Conservation (phyloP, 2,888 invertebrate genomes). For the Drosophila diplacantha region DNA sequence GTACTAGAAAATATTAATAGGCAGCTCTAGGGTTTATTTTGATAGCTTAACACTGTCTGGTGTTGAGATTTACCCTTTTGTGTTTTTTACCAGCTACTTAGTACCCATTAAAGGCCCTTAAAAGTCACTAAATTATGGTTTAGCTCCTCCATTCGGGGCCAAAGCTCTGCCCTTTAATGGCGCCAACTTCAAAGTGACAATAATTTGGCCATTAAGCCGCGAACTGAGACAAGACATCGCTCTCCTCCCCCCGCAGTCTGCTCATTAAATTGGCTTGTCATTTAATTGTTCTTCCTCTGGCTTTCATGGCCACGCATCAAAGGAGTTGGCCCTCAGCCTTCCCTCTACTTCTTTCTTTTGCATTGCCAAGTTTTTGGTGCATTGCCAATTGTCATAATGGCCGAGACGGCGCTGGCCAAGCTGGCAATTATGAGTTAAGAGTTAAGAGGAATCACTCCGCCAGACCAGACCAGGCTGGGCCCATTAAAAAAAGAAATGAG, state of each 20-base stretch:
- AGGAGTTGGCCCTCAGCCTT: constrained; percentile 49
- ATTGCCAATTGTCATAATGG: constrained; percentile 68
- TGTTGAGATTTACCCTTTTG: not conserved
- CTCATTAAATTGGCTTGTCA: constrained; percentile 65
- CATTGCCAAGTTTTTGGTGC: constrained; percentile 47
- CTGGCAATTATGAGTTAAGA: constrained; percentile 69
- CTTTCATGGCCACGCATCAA: constrained; percentile 52
- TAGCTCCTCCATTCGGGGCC: constrained; percentile 1
- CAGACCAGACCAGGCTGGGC: constrained; percentile 22
- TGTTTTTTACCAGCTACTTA: not conserved
- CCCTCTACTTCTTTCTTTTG: not conserved
- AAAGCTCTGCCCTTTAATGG: constrained; percentile 50
- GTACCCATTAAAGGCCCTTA: not conserved
- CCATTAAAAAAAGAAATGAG: constrained; percentile 56
- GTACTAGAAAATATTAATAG: not conserved
- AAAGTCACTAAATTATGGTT: constrained; percentile 14
- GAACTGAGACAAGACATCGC: constrained; percentile 15
- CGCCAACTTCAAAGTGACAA: constrained; percentile 69
- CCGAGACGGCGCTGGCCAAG: constrained; percentile 44
- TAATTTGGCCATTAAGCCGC: constrained; percentile 61
- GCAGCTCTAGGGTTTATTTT: not conserved
- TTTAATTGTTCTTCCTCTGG: constrained; percentile 66
- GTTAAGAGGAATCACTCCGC: constrained; percentile 63
- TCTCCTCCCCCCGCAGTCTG: constrained; percentile 24
- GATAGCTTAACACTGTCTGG: not conserved